Base-by-base conservation (phyloP, 2,797 vertebrate species). In the Bradypodion pumilum region DNA sequence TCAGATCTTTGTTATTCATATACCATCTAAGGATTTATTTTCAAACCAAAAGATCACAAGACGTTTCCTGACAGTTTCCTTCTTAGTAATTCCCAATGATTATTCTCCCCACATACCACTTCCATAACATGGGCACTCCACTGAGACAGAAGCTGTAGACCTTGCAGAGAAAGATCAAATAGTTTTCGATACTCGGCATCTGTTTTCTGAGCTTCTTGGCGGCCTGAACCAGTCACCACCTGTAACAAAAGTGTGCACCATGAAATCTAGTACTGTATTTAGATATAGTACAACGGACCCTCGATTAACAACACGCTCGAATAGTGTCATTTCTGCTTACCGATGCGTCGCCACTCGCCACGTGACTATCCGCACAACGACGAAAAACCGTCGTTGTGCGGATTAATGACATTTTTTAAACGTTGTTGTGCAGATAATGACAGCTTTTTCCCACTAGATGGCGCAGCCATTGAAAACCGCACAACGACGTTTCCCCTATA, bases 81-180 rank as follows among this genome's bases (percentile, higher is more conserved):
- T 49, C 59, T 74, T 66, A 74, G n/a, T 74, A 27, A 32, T 56
- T 49, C 12, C 23, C 15, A 70, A 9, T 25, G 12, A 19, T 46
- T 63, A n/a, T 44, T 63, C 52, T 35, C 25, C 25, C 4, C n/a
- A 92, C 96, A 23, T 95, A 99, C 99, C 99, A 99, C 99, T 97
- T 99, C 98, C 99, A 99, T 99, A 89, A 99, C 98, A 1, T 99
- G 98, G 0, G 98, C 98, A 1, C 99, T 99, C 99, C 99, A 99
- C 94, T 99, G 98, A 1, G 98, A 99, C 72, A 99, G 97, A 90
- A 99, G 97, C 95, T 99, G 99, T 86, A 99, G 96, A 74, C 98
- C 98, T 95, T 99, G 98, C 84, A 99, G 96, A 32, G 99, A 97
- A 89, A 99, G 95, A 92, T 99, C 98, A 81, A 99, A 99, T 89